Conservation (phyloP, 2,113 vertebrate genomes). For the Ranitomeya variabilis region DNA sequence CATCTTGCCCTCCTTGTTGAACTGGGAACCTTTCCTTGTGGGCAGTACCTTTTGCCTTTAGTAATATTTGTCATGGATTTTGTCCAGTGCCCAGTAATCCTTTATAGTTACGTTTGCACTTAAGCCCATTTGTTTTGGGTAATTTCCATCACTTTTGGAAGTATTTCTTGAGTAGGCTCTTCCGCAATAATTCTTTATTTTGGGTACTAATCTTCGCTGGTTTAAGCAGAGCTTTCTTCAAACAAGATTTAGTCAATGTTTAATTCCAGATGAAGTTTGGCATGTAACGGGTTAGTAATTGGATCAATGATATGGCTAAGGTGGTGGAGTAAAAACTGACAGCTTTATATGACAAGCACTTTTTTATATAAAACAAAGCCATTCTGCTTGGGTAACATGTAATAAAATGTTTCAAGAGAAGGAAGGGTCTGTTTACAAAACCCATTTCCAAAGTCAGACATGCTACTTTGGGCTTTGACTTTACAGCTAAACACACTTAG, state of each 20-base stretch:
- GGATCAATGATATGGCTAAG: slow-evolving; percentile 15
- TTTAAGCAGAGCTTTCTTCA: slow-evolving; percentile 37
- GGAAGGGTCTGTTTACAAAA: slow-evolving; percentile 79
- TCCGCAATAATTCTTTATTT: slow-evolving; percentile 50
- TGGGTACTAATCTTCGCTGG: slow-evolving; percentile 40
- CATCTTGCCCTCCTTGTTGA: background rate
- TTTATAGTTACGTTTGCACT: slow-evolving; percentile 39
- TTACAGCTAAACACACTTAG: slow-evolving; percentile 81
- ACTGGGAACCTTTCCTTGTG: slow-evolving; percentile 34
- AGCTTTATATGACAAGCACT: slow-evolving; percentile 29
- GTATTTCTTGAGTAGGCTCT: slow-evolving; percentile 39
- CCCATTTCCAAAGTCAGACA: slow-evolving; percentile 77
- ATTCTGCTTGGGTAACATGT: slow-evolving; percentile 24
- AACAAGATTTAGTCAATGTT: slow-evolving; percentile 35
- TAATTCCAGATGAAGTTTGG: slow-evolving; percentile 27
- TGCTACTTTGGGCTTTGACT: slow-evolving; percentile 74
- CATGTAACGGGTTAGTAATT: slow-evolving; percentile 34
- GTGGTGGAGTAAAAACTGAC: slow-evolving; percentile 29
- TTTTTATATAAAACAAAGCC: slow-evolving; percentile 47
- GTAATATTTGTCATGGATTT: slow-evolving; percentile 41
- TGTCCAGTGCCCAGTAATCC: slow-evolving; percentile 42
- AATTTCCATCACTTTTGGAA: slow-evolving; percentile 49
- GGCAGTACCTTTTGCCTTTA: slow-evolving; percentile 21
- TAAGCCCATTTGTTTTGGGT: slow-evolving; percentile 44
- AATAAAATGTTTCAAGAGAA: slow-evolving; percentile 70